A percentile compares a stretch with the other conserved stretches of the same genome.
phyloP scores from a whole-genome alignment of 2,113 vertebrate genomes.

The Dasyprocta punctata region DNA sequence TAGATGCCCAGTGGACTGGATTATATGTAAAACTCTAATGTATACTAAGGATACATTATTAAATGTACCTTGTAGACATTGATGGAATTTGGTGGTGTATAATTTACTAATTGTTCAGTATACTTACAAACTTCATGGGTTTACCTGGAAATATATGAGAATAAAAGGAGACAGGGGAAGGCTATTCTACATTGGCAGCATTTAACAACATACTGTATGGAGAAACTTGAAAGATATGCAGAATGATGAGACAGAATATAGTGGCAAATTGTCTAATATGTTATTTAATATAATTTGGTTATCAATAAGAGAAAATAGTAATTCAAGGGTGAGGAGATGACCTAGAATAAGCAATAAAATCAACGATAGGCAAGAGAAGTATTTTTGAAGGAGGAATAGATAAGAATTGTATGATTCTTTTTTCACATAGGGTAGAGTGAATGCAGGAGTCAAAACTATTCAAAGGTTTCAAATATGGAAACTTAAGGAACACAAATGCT shows the following conservation, averaged over 20 bases:
- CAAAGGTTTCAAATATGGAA: background rate
- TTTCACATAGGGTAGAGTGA: background rate
- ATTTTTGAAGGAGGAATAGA: background rate
- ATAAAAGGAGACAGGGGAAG: background rate
- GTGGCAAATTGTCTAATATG: background rate
- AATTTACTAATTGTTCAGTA: background rate
- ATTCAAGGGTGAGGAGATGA: background rate
- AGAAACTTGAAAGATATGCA: background rate
- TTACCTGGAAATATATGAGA: background rate
- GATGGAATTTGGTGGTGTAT: background rate
- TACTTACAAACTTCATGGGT: background rate
- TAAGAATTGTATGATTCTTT: background rate
- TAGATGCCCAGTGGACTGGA: background rate
- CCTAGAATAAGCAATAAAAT: background rate
- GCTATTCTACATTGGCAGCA: background rate
- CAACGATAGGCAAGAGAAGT: background rate
- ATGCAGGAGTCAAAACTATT: slow-evolving; percentile 13
- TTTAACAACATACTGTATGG: background rate
- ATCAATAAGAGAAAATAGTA: background rate
- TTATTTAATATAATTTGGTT: background rate
- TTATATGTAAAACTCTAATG: background rate
- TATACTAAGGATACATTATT: background rate
- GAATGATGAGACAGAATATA: background rate
- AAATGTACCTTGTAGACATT: background rate
- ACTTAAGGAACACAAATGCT: background rate